Conservation (phyloP, 37 sponge, comb jelly and placozoan species). For the Cliona cf. orientalis region DNA sequence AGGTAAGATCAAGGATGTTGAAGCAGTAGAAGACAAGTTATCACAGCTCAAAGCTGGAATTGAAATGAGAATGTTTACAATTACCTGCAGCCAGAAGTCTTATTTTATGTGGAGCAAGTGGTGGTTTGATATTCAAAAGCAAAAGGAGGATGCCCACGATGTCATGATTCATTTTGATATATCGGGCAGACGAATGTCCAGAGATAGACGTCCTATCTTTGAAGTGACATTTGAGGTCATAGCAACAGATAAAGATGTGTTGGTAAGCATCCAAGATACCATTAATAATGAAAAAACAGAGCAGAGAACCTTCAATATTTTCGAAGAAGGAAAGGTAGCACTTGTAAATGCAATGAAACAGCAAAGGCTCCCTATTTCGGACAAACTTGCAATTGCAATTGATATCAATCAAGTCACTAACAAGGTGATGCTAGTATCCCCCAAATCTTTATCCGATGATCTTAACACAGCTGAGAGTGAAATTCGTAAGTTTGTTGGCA, state of each 20-base stretch:
- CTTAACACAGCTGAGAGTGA: slow-evolving; percentile 36
- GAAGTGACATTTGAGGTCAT: slow-evolving; percentile 22
- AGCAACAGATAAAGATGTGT: slow-evolving; percentile 21
- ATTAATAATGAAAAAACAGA: slow-evolving; percentile 14
- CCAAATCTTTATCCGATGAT: slow-evolving; percentile 17
- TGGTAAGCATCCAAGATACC: slow-evolving; percentile 14
- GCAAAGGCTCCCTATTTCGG: slow-evolving; percentile 1
- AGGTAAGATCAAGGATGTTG: slow-evolving; percentile 39
- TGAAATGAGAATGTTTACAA: slow-evolving; percentile 7
- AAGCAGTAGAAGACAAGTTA: slow-evolving; percentile 14
- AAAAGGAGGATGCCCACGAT: slow-evolving; percentile 23
- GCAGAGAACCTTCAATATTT: slow-evolving; percentile 11
- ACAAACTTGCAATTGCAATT: not conserved
- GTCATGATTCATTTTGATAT: slow-evolving; percentile 22
- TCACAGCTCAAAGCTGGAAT: not conserved
- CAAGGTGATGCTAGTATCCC: slow-evolving; percentile 26
- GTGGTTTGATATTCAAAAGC: slow-evolving; percentile 37
- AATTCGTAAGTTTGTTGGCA: slow-evolving; percentile 36
- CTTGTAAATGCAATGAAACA: slow-evolving; percentile 13
- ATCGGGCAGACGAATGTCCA: not conserved
- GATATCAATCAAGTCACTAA: slow-evolving; percentile 8
- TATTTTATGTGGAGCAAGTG: slow-evolving; percentile 43
- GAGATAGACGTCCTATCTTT: not conserved
- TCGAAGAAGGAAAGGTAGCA: not conserved
- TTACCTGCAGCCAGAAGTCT: not conserved